Conservation (phyloP, 1,140 invertebrate genomes). For the Zaprionus ghesquierei region DNA sequence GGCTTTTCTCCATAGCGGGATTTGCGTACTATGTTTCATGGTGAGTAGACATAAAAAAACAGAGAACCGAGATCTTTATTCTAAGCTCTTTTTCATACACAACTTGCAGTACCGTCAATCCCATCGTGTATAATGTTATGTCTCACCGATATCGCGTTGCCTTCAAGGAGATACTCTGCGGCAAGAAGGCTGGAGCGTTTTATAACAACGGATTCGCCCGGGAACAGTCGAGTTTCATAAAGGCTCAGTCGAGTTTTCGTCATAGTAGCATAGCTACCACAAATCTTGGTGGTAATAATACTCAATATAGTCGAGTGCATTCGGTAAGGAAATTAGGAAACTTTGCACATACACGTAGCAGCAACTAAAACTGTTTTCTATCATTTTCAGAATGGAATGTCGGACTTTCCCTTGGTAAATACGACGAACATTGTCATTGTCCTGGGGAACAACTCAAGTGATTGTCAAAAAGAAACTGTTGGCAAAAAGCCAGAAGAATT, state of each 20-base stretch:
- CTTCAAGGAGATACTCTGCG: constrained; percentile 89
- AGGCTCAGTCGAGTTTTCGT: constrained; percentile 85
- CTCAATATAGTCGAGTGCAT: constrained; percentile 56
- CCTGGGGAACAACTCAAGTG: constrained; percentile 48
- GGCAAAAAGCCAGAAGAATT: constrained; percentile 28
- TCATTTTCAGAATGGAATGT: constrained; percentile 30
- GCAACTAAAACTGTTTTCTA: background rate
- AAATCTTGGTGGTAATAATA: constrained; percentile 44
- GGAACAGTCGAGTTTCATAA: constrained; percentile 84
- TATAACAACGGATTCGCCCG: constrained; percentile 83
- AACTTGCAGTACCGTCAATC: constrained; percentile 89
- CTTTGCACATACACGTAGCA: background rate
- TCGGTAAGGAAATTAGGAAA: constrained; percentile 48
- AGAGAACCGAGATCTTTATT: too few relatives aligned
- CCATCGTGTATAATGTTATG: constrained; percentile 96
- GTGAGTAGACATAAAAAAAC: constrained; percentile 17
- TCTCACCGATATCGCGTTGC: constrained; percentile 91
- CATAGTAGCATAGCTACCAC: constrained; percentile 81
- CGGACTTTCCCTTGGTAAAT: constrained; percentile 44
- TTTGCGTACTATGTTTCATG: constrained; percentile 94
- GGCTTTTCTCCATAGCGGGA: constrained; percentile 91
- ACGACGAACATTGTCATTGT: constrained; percentile 63
- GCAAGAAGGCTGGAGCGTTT: constrained; percentile 76
- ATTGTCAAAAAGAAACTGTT: constrained; percentile 14
- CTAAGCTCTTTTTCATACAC: background rate